phyloP scores from a whole-genome alignment of 2,888 invertebrate genomes.

The Eucera pruinosa region DNA sequence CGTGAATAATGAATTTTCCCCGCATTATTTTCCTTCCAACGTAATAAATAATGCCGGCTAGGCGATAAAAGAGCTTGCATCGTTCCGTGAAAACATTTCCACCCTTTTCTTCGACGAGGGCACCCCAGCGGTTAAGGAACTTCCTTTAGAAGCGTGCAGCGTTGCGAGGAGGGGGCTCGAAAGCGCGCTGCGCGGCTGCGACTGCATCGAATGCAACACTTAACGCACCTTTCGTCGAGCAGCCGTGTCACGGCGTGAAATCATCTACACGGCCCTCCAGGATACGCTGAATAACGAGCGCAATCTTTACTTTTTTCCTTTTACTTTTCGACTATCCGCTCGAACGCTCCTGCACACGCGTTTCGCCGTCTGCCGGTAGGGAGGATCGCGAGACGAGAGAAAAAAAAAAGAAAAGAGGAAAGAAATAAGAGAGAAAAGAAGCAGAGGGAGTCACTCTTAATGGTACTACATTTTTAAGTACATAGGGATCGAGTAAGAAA shows the following conservation, averaged over 20 bases:
- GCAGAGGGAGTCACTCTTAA: constrained; percentile 23
- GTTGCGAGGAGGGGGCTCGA: constrained; percentile 24
- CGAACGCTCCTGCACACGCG: constrained; percentile 52
- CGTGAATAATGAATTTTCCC: neutral
- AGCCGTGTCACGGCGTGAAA: constrained; percentile 54
- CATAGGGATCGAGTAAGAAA: constrained; percentile 27
- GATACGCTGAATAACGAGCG: constrained; percentile 65
- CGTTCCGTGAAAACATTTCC: constrained; percentile 36
- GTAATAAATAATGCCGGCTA: constrained; percentile 24
- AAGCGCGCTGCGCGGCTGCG: constrained; percentile 29
- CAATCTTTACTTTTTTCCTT: constrained; percentile 42
- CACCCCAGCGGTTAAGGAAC: constrained; percentile 40
- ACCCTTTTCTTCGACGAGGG: constrained; percentile 24
- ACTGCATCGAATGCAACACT: constrained; percentile 59
- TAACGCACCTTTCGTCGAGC: constrained; percentile 59
- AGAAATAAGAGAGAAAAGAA: neutral
- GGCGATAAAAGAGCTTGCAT: neutral
- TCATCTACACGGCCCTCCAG: constrained; percentile 56
- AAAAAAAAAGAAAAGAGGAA: neutral
- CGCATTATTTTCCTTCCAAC: neutral
- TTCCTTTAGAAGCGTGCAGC: constrained; percentile 34
- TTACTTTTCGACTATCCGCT: constrained; percentile 54
- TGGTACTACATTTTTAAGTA: constrained; percentile 44
- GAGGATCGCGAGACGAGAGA: constrained; percentile 27
- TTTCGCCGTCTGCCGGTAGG: constrained; percentile 39